These are phyloP conservation scores for Scrobipalpa costella DNA, from an alignment of 2,888 invertebrate species.

Conservation along the genomic window DNA sequence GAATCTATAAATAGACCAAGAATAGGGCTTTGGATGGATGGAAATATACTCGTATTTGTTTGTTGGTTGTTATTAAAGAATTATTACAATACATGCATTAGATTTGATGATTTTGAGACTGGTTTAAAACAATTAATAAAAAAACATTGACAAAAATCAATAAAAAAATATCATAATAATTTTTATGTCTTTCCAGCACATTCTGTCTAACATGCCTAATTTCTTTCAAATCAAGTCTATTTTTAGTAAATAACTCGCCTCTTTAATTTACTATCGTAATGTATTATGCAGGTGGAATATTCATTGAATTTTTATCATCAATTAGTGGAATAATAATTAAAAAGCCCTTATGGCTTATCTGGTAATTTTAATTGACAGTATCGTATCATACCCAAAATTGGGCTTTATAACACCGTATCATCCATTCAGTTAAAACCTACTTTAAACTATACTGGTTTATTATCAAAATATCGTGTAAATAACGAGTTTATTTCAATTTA, in stretches of 20 bases:
- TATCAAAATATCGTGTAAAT: background rate
- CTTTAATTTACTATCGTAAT: background rate
- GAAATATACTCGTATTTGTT: background rate
- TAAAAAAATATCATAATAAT: background rate
- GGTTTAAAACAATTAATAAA: no score
- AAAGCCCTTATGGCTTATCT: background rate
- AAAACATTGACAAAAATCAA: no score
- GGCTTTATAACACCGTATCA: conserved; percentile 17
- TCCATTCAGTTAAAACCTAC: conserved; percentile 15
- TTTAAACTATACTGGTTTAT: background rate
- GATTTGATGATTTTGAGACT: no score
- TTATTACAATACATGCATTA: no score
- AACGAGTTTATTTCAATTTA: conserved; percentile 19
- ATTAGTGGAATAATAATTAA: conserved; percentile 2
- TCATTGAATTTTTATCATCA: background rate
- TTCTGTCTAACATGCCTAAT: background rate
- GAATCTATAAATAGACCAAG: conserved; percentile 53
- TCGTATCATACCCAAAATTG: background rate
- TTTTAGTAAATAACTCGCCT: background rate
- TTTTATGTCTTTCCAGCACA: background rate
- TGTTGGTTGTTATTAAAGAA: background rate
- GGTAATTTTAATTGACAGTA: background rate
- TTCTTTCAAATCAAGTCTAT: background rate
- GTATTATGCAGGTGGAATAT: background rate
- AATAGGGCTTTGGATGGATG: background rate